Evolutionary conservation across 2,113 vertebrate genomes (phyloP), one percentile per base, ranked within the genome.

Genomic region (Tauraco erythrolophus): DNA sequence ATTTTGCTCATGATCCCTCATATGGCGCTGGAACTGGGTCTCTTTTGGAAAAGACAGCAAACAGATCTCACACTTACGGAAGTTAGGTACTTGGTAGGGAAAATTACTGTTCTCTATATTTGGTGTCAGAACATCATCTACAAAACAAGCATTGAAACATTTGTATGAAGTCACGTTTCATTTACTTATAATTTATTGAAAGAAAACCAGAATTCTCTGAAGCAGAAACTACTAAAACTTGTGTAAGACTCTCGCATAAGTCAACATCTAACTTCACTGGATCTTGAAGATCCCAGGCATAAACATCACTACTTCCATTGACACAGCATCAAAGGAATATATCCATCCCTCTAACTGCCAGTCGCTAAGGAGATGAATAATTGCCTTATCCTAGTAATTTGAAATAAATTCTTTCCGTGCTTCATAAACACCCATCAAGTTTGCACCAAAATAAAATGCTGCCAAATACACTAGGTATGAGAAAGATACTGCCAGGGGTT

Each of bases 21-120:
- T 99, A 96, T 99, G 99, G 98, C 99, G 99, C 94, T 99, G 99
- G 74, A 99, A 98, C 90, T 99, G 99, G 91, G 99, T 99, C 84
- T 99, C 99, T 60, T 99, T 99, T 84, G 98, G 98, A 81, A 99
- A 99, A 86, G 98, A 98, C 87, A 99, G 98, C 82, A 99, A 98
- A 95, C 99, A 99, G 93, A 99, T 98, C 23, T 98, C 98, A 98
- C 99, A 99, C 96, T 99, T 99, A 96, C 87, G 98, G 88, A 99
- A 99, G 97, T 81, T 98, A 88, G 98, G 91, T 85, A 98, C 98
- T 89, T 98, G 98, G 96, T 97, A 98, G 17, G 97, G 97, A 98
- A 98, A 98, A 94, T 79, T 97, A 96, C 93, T 16, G 91, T 96
- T 98, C 54, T 99, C 99, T 72, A 17, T 94, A 74, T 98, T 98